These are phyloP conservation scores for Uloborus diversus DNA, from an alignment of 1,140 invertebrate genomes.

Conservation along the genomic window DNA sequence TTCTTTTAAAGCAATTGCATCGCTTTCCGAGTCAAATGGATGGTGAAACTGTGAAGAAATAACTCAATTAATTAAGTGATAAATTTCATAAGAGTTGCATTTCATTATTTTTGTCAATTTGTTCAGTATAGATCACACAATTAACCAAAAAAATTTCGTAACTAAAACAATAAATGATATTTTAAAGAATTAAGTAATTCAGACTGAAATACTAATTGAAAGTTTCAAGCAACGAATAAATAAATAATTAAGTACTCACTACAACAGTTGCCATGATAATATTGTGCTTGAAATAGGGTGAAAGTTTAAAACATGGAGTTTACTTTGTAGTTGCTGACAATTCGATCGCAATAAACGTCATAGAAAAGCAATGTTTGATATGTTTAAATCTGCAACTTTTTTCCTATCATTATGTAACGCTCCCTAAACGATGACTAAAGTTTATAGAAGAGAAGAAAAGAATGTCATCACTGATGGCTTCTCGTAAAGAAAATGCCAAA, in stretches of 20 bases:
- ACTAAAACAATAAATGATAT: not conserved
- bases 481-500: not conserved
- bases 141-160: not conserved
- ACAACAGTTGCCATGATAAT: no score
- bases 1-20: slow-evolving; percentile 33
- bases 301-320: no score
- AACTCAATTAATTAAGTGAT: not conserved
- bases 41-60: slow-evolving; percentile 51
- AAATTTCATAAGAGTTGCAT: not conserved
- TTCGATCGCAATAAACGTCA: no score
- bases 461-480: not conserved
- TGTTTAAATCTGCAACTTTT: not conserved
- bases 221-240: no score
- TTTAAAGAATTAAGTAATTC: not conserved
- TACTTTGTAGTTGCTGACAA: no score
- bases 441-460: not conserved
- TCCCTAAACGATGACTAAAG: not conserved
- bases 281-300: no score
- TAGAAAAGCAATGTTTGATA: not conserved
- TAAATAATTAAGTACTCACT: no score
- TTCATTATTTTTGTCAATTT: not conserved
- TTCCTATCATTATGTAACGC: not conserved
- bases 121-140: not conserved
- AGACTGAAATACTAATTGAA: not conserved
- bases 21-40: slow-evolving; percentile 51